Percentiles rank a stretch among this genome's conserved stretches.
Evolutionary conservation across 2,797 vertebrate species (phyloP).

Genomic region (Clarias platycephalus): DNA sequence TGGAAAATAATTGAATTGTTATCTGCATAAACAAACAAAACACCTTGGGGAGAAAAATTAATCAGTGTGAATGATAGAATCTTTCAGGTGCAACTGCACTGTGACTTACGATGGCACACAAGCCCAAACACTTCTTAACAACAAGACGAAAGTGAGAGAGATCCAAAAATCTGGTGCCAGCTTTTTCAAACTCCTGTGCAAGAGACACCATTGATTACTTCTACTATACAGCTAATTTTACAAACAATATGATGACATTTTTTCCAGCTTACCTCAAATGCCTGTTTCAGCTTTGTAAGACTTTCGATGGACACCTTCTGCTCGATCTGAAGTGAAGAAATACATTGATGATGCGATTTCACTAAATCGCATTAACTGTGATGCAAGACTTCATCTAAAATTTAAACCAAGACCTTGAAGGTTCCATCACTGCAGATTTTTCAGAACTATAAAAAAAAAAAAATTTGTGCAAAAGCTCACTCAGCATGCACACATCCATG

Average conservation of each 20-base stretch:
- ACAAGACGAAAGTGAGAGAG: slow-evolving; percentile 69
- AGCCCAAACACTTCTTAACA: slow-evolving; percentile 71
- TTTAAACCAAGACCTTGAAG: not conserved
- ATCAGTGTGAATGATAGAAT: not conserved
- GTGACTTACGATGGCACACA: slow-evolving; percentile 64
- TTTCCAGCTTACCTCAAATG: slow-evolving; percentile 71
- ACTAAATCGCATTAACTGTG: not conserved
- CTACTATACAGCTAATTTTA: not conserved
- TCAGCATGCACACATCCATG: not conserved
- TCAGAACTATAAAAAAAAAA: not conserved
- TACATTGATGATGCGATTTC: not conserved
- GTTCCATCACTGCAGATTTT: not conserved
- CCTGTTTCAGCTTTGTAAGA: slow-evolving; percentile 69
- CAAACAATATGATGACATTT: not conserved
- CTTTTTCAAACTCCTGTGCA: slow-evolving; percentile 69
- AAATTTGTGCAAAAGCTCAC: not conserved
- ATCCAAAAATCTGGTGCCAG: slow-evolving; percentile 64
- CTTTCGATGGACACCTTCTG: slow-evolving; percentile 71
- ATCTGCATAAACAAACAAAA: slow-evolving; percentile 23
- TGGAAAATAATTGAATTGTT: not conserved
- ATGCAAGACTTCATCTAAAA: not conserved
- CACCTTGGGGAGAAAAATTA: not conserved
- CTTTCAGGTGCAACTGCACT: not conserved
- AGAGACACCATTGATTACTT: not conserved
- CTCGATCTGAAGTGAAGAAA: slow-evolving; percentile 63